Conservation (phyloP, 64 coral and sea anemone genomes). For the Pachyseris speciosa region DNA sequence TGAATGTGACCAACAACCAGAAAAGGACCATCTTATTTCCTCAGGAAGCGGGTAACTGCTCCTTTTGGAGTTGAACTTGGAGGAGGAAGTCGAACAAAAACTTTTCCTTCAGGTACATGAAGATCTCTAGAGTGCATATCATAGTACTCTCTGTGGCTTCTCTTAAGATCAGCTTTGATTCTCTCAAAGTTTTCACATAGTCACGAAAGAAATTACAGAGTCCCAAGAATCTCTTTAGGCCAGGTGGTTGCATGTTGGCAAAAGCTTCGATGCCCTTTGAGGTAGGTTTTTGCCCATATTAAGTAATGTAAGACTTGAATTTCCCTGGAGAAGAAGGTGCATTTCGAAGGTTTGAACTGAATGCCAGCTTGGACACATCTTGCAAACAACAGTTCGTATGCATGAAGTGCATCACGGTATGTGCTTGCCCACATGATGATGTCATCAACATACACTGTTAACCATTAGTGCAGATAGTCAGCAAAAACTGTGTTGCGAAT, state of each 20-base stretch:
- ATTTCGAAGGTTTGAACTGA: slow-evolving; percentile 36
- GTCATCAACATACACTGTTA: background rate
- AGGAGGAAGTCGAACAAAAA: background rate
- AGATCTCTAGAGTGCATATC: background rate
- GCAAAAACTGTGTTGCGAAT: background rate
- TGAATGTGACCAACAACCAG: slow-evolving; percentile 15
- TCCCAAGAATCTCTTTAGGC: slow-evolving; percentile 23
- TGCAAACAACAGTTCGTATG: slow-evolving; percentile 4
- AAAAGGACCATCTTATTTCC: slow-evolving; percentile 19
- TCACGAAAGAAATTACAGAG: slow-evolving; percentile 37
- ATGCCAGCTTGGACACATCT: background rate
- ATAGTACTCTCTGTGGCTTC: background rate
- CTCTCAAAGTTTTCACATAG: background rate
- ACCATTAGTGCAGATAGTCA: background rate
- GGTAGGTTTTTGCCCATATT: background rate
- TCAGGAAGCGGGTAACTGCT: background rate
- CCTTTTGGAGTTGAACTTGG: background rate
- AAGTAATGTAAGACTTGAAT: slow-evolving; percentile 3
- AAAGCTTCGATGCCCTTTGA: slow-evolving; percentile 35
- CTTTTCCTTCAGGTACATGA: background rate
- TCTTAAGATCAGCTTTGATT: background rate
- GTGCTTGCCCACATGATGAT: background rate
- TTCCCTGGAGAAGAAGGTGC: slow-evolving; percentile 25
- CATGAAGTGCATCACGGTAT: background rate
- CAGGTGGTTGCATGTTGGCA: background rate